These are phyloP conservation scores for Lysiphlebus fabarum DNA, from an alignment of 1,140 invertebrate genomes.

Conservation along the genomic window DNA sequence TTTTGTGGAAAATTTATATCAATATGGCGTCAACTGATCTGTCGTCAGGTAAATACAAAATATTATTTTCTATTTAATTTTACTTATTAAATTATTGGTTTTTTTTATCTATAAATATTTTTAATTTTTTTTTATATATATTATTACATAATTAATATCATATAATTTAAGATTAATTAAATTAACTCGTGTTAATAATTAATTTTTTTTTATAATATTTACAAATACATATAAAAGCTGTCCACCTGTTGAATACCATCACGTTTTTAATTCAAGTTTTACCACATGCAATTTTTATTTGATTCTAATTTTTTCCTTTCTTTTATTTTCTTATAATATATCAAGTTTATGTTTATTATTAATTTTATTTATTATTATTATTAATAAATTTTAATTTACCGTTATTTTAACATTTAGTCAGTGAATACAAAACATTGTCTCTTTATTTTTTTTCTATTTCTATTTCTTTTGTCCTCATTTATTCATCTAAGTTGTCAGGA, in stretches of 20 bases:
- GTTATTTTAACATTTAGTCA: constrained; percentile 1
- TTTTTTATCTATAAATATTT: too few species aligned
- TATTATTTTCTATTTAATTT: too few species aligned
- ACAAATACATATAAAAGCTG: too few species aligned
- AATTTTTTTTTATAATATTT: too few species aligned
- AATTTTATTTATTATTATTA: neutral
- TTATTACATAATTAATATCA: too few species aligned
- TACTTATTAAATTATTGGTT: too few species aligned
- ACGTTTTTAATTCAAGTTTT: too few species aligned
- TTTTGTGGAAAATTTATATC: constrained; percentile 32
- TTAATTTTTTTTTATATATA: too few species aligned
- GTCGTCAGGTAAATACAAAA: constrained; percentile 55
- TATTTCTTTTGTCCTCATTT: constrained; percentile 6
- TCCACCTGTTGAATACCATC: too few species aligned
- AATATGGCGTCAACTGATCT: constrained; percentile 56
- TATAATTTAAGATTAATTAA: too few species aligned
- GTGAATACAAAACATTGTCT: neutral
- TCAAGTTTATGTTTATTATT: neutral
- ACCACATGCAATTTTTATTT: neutral
- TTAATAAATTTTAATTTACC: neutral
- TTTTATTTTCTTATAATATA: too few species aligned
- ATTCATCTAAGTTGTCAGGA: neutral
- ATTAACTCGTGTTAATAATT: too few species aligned
- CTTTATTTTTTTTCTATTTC: neutral
- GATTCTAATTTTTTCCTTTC: neutral